Percentiles rank a stretch among this genome's conserved stretches.
These are phyloP conservation scores for Amaurobius ferox DNA, from an alignment of 2,888 invertebrate species.

Conservation along the genomic window DNA sequence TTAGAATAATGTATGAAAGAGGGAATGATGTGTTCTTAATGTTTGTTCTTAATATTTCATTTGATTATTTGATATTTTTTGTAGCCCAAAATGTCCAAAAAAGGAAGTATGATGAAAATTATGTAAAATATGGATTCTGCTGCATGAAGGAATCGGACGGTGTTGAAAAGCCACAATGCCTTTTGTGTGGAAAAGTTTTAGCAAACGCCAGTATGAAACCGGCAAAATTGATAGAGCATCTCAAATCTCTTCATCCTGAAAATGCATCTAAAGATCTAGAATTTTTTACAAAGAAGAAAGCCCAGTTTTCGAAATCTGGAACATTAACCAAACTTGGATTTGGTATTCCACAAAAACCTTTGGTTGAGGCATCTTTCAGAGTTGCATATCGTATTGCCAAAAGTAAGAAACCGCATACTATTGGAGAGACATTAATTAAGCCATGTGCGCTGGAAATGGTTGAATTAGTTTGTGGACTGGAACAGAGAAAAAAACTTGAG, in stretches of 20 bases:
- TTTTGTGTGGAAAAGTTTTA: constrained; percentile 48
- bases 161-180: constrained; percentile 44
- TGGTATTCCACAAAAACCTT: constrained; percentile 13
- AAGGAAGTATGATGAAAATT: not conserved
- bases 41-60: too few relatives aligned
- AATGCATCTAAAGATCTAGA: too few relatives aligned
- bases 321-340: too few relatives aligned
- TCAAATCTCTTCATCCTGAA: too few relatives aligned
- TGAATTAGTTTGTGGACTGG: constrained; percentile 53
- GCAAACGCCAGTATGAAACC: constrained; percentile 30
- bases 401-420: constrained; percentile 56
- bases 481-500: constrained; percentile 60
- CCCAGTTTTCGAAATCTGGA: too few relatives aligned
- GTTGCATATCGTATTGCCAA: constrained; percentile 47
- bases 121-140: not conserved
- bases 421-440: constrained; percentile 61
- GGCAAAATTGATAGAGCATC: too few relatives aligned
- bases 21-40: too few relatives aligned
- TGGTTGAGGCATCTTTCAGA: constrained; percentile 37
- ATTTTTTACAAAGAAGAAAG: too few relatives aligned
- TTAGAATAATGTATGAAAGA: too few relatives aligned
- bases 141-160: constrained; percentile 9
- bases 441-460: constrained; percentile 46
- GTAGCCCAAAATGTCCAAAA: too few relatives aligned
- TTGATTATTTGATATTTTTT: too few relatives aligned